Evolutionary conservation across 2,888 invertebrate species (phyloP).

Genomic region (Rotaria socialis): DNA sequence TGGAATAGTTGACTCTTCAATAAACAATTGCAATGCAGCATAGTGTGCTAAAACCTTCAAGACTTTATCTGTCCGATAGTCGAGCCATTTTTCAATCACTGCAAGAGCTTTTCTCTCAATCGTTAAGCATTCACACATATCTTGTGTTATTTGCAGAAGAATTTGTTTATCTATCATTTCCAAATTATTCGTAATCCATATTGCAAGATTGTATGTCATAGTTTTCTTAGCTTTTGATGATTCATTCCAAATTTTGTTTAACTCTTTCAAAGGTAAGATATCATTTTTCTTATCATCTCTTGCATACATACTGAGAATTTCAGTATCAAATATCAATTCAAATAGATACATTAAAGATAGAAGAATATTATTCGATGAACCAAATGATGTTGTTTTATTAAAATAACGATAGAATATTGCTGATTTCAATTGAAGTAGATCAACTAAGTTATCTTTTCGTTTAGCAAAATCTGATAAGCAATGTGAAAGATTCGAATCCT

Average conservation of each 20-base stretch:
- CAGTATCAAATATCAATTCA: background rate
- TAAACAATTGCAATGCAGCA: background rate
- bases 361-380: background rate
- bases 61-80: background rate
- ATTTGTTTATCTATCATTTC: background rate
- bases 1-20: background rate
- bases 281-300: background rate
- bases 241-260: background rate
- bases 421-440: background rate
- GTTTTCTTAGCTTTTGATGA: background rate
- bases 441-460: background rate
- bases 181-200: background rate
- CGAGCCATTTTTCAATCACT: background rate
- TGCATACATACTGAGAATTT: background rate
- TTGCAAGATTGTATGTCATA: background rate
- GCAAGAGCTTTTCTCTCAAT: background rate
- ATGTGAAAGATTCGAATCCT: background rate
- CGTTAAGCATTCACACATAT: background rate
- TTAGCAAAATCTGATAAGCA: background rate
- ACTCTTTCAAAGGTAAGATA: background rate
- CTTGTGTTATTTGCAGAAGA: background rate
- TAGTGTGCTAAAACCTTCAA: constrained; percentile 1
- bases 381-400: background rate
- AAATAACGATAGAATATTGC: background rate
- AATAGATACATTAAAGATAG: background rate